These are phyloP conservation scores for Zaprionus camerounensis DNA, from an alignment of 1,140 invertebrate genomes.

Conservation along the genomic window DNA sequence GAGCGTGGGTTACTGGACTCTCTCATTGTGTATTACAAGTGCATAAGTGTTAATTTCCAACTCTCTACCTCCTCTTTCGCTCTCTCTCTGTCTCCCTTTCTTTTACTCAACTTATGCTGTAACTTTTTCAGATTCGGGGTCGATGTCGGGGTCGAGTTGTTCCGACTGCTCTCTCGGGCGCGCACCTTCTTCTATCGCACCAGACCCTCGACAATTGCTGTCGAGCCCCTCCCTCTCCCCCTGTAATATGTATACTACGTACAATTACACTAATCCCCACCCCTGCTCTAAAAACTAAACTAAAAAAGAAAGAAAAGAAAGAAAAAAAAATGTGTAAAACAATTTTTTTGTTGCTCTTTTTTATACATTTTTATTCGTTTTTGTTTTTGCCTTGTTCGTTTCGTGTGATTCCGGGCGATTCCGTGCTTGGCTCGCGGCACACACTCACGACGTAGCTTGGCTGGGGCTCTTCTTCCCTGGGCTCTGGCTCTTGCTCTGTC, in stretches of 20 bases:
- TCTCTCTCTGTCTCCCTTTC: background rate
- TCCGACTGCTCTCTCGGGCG: constrained; percentile 2
- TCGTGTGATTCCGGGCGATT: constrained; percentile 17
- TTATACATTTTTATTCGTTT: background rate
- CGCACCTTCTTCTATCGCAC: constrained; percentile 14
- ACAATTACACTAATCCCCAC: constrained; percentile 20
- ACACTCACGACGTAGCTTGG: constrained; percentile 39
- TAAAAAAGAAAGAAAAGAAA: background rate
- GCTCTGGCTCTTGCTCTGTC: constrained; percentile 9
- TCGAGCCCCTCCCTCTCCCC: background rate
- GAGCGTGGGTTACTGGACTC: constrained; percentile 12
- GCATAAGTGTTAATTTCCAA: constrained; percentile 43
- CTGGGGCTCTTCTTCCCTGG: background rate
- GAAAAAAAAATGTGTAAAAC: constrained; percentile 32
- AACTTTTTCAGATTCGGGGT: constrained; percentile 44
- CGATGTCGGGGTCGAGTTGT: constrained; percentile 23
- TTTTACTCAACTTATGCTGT: constrained; percentile 24
- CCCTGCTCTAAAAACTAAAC: background rate
- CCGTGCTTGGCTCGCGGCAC: constrained; percentile 33
- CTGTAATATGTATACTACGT: constrained; percentile 29
- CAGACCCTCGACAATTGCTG: constrained; percentile 12
- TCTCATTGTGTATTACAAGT: constrained; percentile 13
- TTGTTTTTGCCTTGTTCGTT: constrained; percentile 14
- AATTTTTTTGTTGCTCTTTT: constrained; percentile 33
- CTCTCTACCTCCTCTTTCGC: background rate